Evolutionary conservation across 2,113 vertebrate genomes (phyloP), one percentile per base, ranked within the genome.

Genomic region (Toxotes chatareus): DNA sequence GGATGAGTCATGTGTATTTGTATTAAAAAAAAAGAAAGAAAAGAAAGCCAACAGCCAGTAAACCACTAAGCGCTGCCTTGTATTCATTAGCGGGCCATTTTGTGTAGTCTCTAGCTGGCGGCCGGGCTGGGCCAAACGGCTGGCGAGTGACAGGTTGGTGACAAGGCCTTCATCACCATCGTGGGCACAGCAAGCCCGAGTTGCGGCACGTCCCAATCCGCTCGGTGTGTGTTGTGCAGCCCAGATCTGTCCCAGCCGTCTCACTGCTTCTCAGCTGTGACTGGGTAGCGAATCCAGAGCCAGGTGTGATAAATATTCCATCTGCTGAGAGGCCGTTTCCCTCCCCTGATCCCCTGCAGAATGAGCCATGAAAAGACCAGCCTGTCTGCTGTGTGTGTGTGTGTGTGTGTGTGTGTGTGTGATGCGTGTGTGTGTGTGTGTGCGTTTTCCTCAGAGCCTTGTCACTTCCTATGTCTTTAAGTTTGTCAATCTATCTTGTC

Each of bases 291-390:
- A 53, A 77, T 83, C 23, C 56, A 13, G 72, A 60, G 81, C 83
- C 87, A 89, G 85, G 89, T 79, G 44, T 85, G 88, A 91, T 92
- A 90, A 92, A 92, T 86, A 89, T 89, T 92, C 92, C 89, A 91
- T 90, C 90, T 92, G 91, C 89, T 79, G 88, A 88, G 86, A 85
- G 83, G 80, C 79, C 75, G 65, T 68, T 82, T 80, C 80, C 71
- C 86, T 84, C 83, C 88, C 83, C 51, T 79, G 82, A 79, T 86
- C 84, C 76, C 76, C 74, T 60, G 82, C 83, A 88, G 91, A 86
- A 87, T 82, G 87, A 91, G 87, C 87, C 91, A 88, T 89, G 90
- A 93, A 88, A 87, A 89, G 82, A 89, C 77, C 89, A 83, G 79
- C 55, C 74, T 79, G 90, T 80, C 68, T 85, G 71, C 68, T 83